These are phyloP conservation scores for Danio tinwini DNA, from an alignment of 2,797 vertebrate species.

Conservation along the genomic window DNA sequence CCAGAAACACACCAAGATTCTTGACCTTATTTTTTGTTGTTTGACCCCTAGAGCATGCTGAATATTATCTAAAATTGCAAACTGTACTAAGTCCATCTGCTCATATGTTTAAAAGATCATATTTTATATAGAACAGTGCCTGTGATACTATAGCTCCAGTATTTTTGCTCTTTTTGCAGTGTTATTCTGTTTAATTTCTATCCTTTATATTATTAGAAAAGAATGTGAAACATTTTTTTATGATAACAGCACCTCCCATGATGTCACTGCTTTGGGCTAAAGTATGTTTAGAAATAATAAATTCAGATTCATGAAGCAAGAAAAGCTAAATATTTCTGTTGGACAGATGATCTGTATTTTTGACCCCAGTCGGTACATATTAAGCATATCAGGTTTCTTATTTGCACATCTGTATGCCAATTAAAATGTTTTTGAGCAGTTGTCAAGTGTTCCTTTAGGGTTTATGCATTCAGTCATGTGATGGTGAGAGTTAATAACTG, in stretches of 20 bases:
- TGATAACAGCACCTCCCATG: not conserved
- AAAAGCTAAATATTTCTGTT: conserved; percentile 15
- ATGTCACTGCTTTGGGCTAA: not conserved
- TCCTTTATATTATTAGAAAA: not conserved
- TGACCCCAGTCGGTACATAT: not conserved
- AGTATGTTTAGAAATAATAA: not conserved
- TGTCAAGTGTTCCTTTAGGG: not conserved
- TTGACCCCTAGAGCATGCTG: too few relatives aligned
- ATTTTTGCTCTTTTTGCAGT: not conserved
- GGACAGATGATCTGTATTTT: not conserved
- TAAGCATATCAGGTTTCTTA: not conserved
- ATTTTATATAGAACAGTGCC: not conserved
- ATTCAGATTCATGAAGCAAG: not conserved
- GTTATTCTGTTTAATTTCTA: not conserved
- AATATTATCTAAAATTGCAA: too few relatives aligned
- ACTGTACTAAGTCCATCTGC: too few relatives aligned
- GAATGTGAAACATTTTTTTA: not conserved
- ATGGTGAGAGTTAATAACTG: not conserved
- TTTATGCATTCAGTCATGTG: not conserved
- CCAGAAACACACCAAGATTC: too few relatives aligned
- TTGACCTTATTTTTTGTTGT: too few relatives aligned
- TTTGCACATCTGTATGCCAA: not conserved
- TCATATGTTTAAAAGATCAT: not conserved
- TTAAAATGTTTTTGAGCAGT: not conserved
- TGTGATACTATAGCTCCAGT: not conserved